phyloP scores from a whole-genome alignment of 2,888 invertebrate genomes.

The Lithophane ornitopus region DNA sequence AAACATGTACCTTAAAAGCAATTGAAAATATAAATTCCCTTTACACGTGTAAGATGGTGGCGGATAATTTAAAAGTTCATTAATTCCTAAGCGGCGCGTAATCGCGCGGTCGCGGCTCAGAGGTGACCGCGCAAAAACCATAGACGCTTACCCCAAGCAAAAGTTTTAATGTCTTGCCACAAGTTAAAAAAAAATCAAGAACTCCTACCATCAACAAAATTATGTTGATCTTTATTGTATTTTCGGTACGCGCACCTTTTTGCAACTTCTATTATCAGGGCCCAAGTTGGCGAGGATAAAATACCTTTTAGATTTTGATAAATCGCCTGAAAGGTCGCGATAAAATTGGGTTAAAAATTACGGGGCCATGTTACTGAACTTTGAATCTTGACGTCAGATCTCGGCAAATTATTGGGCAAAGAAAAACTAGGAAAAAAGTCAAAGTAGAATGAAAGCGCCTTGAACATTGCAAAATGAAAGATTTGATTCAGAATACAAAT shows the following conservation, averaged over 20 bases:
- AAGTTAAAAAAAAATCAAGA: conserved; percentile 66
- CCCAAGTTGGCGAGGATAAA: conserved; percentile 68
- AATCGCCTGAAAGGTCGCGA: conserved; percentile 68
- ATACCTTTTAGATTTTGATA: conserved; percentile 72
- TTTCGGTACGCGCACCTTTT: conserved; percentile 70
- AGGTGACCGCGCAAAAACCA: conserved; percentile 63
- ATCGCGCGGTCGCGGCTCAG: conserved; percentile 41
- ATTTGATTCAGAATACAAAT: conserved; percentile 56
- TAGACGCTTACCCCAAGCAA: conserved; percentile 55
- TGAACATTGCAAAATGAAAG: conserved; percentile 53
- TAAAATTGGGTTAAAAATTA: conserved; percentile 64
- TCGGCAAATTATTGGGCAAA: conserved; percentile 34
- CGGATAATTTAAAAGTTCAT: conserved; percentile 56
- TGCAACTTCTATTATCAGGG: conserved; percentile 76
- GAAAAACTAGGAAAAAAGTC: conserved; percentile 21
- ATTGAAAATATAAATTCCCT: conserved; percentile 45
- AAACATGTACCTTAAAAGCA: conserved; percentile 13
- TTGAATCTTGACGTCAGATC: conserved; percentile 44
- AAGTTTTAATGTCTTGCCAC: conserved; percentile 71
- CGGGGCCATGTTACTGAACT: conserved; percentile 45
- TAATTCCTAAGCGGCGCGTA: conserved; percentile 47
- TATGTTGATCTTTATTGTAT: conserved; percentile 77
- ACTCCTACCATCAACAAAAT: conserved; percentile 76
- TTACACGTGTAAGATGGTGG: conserved; percentile 41
- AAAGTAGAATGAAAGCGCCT: conserved; percentile 31